Evolutionary conservation across 2,888 invertebrate species (phyloP).

Genomic region (Xestoiulus laeticollis): DNA sequence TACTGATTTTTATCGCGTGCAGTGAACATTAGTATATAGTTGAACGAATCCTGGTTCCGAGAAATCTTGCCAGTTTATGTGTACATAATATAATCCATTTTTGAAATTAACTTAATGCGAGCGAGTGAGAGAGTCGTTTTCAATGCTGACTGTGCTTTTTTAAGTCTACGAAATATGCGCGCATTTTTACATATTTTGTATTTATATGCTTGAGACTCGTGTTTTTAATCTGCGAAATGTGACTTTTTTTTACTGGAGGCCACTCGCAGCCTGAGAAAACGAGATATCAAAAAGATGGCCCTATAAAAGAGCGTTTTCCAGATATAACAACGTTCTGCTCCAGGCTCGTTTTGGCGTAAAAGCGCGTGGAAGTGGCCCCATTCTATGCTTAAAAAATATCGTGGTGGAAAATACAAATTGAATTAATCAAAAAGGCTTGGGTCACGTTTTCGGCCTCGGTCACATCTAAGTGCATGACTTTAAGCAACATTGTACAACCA

Average conservation of each 20-base stretch:
- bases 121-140: conserved; percentile 22
- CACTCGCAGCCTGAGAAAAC: conserved; percentile 29
- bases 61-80: conserved; percentile 25
- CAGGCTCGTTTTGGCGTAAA: background rate
- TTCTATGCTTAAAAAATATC: conserved; percentile 21
- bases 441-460: conserved; percentile 21
- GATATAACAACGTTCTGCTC: background rate
- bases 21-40: conserved; percentile 27
- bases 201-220: background rate
- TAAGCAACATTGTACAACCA: background rate
- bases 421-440: background rate
- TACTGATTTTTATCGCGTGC: conserved; percentile 12
- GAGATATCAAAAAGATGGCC: conserved; percentile 33
- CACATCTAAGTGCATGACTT: background rate
- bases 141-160: conserved; percentile 32
- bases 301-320: conserved; percentile 37
- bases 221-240: conserved; percentile 25
- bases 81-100: conserved; percentile 36
- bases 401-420: background rate
- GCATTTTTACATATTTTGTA: conserved; percentile 27
- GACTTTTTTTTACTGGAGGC: conserved; percentile 27
- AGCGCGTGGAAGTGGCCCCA: background rate
- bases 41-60: conserved; percentile 34
- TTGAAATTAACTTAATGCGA: conserved; percentile 34
- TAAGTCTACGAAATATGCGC: conserved; percentile 24